Evolutionary conservation across 2,797 vertebrate genomes (phyloP).

Genomic region (Adrianichthys oophorus): DNA sequence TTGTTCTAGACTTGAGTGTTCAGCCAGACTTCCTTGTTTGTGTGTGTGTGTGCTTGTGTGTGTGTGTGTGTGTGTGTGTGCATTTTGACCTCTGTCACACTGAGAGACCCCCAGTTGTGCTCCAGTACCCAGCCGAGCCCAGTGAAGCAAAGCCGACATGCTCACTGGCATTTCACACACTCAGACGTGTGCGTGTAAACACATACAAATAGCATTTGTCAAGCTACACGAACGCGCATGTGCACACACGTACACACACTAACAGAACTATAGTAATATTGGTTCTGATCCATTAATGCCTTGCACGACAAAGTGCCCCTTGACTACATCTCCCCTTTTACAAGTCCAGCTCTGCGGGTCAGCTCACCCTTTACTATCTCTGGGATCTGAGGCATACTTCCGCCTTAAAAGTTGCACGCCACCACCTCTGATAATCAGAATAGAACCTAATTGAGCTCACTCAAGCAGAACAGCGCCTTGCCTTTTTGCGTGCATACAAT

Average conservation of each 20-base stretch:
- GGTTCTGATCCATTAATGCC: constrained; percentile 40
- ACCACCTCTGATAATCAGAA: constrained; percentile 87
- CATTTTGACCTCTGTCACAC: constrained; percentile 71
- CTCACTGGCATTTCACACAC: constrained; percentile 94
- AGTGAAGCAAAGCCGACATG: constrained; percentile 90
- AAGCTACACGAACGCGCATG: constrained; percentile 54
- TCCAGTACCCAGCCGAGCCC: constrained; percentile 77
- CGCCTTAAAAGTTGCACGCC: constrained; percentile 84
- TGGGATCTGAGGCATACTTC: constrained; percentile 87
- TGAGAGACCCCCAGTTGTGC: constrained; percentile 81
- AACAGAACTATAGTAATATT: constrained; percentile 60
- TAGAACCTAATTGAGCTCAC: constrained; percentile 70
- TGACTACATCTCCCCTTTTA: constrained; percentile 19
- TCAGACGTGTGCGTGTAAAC: constrained; percentile 73
- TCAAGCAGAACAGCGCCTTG: constrained; percentile 67
- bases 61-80: constrained; percentile 25
- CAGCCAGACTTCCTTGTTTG: constrained; percentile 69
- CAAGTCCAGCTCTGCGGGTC: constrained; percentile 38
- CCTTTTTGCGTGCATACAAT: constrained; percentile 49
- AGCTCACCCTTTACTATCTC: constrained; percentile 52
- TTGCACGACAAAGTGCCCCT: constrained; percentile 26
- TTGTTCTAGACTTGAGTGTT: constrained; percentile 46
- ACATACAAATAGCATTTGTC: constrained; percentile 75
- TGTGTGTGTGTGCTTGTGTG: constrained; percentile 8
- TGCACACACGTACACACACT: constrained; percentile 16